Evolutionary conservation across 2,113 vertebrate genomes (phyloP), one percentile per base, ranked within the genome.

Genomic region (Notarius quadriscutis): DNA sequence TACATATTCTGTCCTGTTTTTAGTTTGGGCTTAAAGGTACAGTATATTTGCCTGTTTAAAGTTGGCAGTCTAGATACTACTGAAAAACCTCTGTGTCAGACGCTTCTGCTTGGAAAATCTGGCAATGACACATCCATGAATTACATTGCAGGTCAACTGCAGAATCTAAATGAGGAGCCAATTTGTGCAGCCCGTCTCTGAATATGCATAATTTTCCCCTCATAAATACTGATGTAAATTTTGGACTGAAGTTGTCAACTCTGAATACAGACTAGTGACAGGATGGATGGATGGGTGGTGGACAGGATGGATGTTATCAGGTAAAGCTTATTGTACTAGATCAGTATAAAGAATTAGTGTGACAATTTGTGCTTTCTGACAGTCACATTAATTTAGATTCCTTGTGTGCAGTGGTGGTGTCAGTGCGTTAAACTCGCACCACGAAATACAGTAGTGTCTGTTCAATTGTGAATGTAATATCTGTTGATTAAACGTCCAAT

Each of bases 261-360:
- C 57, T 81, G 79, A 81, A 81, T 81, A 81, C 57, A 62, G 79
- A 81, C 57, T 27, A 0, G 30, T 80, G 57, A 20, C 41, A 41
- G 34, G 34, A 41, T 41, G 55, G 41, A 81, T 81, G 30, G 30
- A 30, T 30, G 22, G 41, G 14, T 55, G 48, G 15, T 69, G 63
- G 82, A 41, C 27, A 71, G 17, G 8, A 34, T 84, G 67, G 27
- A 84, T 71, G 51, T 34, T 57, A 30, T 22, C 53, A 84, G 20
- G 51, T 74, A 60, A 78, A 78, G 30, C 22, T 62, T 48, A 50
- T 48, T 85, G 25, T 74, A 7, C 30, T 79, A 51, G 60, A 74
- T 30, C 41, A 80, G 71, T 77, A 65, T 84, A 50, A 83, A 90
- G 75, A 86, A 85, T 92, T 88, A 89, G 89, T 91, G 87, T 87